Conservation (phyloP, 2,888 invertebrate species). For the Nowickia ferox region DNA sequence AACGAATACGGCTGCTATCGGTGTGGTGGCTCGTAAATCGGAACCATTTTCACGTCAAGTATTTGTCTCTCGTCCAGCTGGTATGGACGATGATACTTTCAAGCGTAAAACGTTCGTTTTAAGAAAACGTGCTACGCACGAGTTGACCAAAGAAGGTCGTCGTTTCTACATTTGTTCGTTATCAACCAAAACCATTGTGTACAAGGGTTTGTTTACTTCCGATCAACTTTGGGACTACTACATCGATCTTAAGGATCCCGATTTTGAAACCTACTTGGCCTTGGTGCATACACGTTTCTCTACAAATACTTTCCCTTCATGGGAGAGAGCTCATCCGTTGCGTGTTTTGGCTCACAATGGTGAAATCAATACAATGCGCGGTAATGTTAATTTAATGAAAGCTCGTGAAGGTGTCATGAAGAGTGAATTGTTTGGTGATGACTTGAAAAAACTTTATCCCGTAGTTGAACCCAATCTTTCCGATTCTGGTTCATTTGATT, state of each 20-base stretch:
- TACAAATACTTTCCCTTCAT: constrained; percentile 99
- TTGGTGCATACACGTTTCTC: constrained; percentile 99
- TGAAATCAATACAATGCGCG: constrained; percentile 99
- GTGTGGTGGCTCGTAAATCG: constrained; percentile 94
- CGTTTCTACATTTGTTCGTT: constrained; percentile 98
- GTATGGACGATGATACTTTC: constrained; percentile 81
- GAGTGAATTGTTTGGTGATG: constrained; percentile 89
- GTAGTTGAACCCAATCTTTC: constrained; percentile 99
- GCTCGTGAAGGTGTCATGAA: constrained; percentile 99
- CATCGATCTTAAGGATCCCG: constrained; percentile 88
- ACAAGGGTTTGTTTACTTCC: constrained; percentile 98
- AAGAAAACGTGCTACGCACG: constrained; percentile 96
- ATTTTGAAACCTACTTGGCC: constrained; percentile 96
- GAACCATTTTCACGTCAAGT: constrained; percentile 99
- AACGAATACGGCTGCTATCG: constrained; percentile 92
- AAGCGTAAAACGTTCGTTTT: constrained; percentile 92
- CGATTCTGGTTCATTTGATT: constrained; percentile 98
- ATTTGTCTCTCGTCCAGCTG: constrained; percentile 87
- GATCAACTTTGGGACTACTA: constrained; percentile 93
- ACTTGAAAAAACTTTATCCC: constrained; percentile 95
- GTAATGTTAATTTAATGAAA: constrained; percentile 99
- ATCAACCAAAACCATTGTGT: constrained; percentile 94
- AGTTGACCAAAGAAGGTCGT: constrained; percentile 91
- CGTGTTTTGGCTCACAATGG: constrained; percentile 98
- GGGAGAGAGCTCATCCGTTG: constrained; percentile 99